A percentile compares a stretch with the other conserved stretches of the same genome.
Evolutionary conservation across 2,113 vertebrate genomes (phyloP).

Genomic region (Picathartes gymnocephalus): DNA sequence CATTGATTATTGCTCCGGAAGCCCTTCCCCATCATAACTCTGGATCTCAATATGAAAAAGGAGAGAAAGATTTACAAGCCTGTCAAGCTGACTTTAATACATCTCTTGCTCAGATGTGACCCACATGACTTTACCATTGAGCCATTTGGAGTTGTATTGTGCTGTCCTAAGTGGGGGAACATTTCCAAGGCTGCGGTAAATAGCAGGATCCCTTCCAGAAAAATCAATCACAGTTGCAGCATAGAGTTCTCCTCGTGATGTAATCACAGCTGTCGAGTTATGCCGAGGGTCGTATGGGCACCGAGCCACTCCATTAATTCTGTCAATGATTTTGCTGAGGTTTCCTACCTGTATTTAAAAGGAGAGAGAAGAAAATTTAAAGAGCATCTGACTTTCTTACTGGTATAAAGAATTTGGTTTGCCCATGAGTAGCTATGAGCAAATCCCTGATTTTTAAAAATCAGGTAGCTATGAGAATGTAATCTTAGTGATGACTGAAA

Average conservation of each 20-base stretch:
- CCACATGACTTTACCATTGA: slow-evolving; percentile 83
- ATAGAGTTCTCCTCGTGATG: slow-evolving; percentile 92
- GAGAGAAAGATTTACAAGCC: slow-evolving; percentile 61
- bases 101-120: slow-evolving; percentile 3
- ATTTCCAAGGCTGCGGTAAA: slow-evolving; percentile 95
- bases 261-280: slow-evolving; percentile 96
- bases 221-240: slow-evolving; percentile 98
- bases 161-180: slow-evolving; percentile 93
- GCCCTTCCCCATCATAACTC: background rate
- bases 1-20: background rate
- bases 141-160: slow-evolving; percentile 99
- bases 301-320: slow-evolving; percentile 93
- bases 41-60: background rate
- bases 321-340: slow-evolving; percentile 88
- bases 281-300: slow-evolving; percentile 96
- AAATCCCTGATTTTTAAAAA: background rate
- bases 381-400: background rate
- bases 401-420: background rate
- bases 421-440: background rate
- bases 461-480: background rate
- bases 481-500: background rate
- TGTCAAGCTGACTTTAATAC: slow-evolving; percentile 58
- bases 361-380: background rate
- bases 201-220: slow-evolving; percentile 95
- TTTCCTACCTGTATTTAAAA: slow-evolving; percentile 85